A percentile compares a stretch with the other conserved stretches of the same genome.
These are phyloP conservation scores for Drosophila villosipedis DNA, from an alignment of 2,888 invertebrate genomes.

Conservation along the genomic window DNA sequence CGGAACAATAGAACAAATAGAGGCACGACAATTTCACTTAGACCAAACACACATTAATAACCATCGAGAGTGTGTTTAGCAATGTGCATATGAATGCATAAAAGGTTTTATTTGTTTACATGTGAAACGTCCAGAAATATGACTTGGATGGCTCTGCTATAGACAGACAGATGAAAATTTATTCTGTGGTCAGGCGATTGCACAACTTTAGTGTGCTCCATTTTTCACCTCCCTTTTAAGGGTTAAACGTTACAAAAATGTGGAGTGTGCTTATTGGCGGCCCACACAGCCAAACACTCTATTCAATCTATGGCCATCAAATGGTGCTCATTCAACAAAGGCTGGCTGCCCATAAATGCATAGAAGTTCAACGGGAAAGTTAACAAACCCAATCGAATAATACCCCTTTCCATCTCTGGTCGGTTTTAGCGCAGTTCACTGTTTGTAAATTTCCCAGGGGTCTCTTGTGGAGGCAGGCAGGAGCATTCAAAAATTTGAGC, in stretches of 20 bases:
- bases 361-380: slow-evolving; percentile 2
- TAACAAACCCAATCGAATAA: slow-evolving; percentile 18
- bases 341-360: background rate
- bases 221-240: background rate
- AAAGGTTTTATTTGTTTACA: background rate
- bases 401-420: slow-evolving; percentile 18
- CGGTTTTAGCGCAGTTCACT: slow-evolving; percentile 47
- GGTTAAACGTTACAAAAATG: background rate
- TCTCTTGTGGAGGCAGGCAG: slow-evolving; percentile 38
- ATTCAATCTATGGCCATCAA: slow-evolving; percentile 28
- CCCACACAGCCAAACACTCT: slow-evolving; percentile 24
- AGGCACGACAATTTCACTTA: background rate
- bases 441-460: slow-evolving; percentile 75
- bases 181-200: background rate
- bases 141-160: background rate
- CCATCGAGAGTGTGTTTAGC: background rate
- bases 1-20: background rate
- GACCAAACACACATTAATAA: background rate
- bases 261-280: background rate
- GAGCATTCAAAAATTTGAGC: slow-evolving; percentile 65
- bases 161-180: background rate
- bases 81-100: background rate
- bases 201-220: background rate
- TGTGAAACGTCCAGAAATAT: background rate
- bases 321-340: slow-evolving; percentile 1